These are phyloP conservation scores for Neolamprologus hecqui DNA, from an alignment of 2,113 vertebrate species.

Conservation along the genomic window DNA sequence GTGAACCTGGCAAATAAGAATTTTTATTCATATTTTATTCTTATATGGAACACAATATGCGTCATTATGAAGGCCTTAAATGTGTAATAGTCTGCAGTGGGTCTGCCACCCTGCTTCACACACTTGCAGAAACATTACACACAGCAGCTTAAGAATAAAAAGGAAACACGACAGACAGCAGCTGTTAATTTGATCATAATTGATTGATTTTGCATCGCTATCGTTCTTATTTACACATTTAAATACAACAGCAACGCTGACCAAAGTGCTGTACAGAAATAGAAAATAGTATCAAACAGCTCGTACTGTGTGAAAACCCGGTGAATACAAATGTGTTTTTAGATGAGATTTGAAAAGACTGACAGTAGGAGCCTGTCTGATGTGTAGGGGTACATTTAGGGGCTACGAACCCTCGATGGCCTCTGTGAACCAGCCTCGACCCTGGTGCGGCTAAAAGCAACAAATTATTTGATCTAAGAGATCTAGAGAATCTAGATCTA, in stretches of 20 bases:
- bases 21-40: not conserved
- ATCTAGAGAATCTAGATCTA: not conserved
- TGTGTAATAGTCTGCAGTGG: not conserved
- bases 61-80: not conserved
- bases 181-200: not conserved
- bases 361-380: not conserved
- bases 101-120: fast-evolving
- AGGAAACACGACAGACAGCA: not conserved
- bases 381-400: not conserved
- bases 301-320: not conserved
- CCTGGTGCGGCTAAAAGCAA: not conserved
- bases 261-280: not conserved
- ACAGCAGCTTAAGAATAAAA: not conserved
- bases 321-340: not conserved
- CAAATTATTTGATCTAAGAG: fast-evolving
- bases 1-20: fast-evolving
- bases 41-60: not conserved
- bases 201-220: fast-evolving
- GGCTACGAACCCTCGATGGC: not conserved
- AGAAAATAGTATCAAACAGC: fast-evolving
- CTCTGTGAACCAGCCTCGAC: fast-evolving
- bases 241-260: not conserved
- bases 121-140: not conserved
- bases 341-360: not conserved
- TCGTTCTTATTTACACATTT: not conserved